A percentile compares a stretch with the other conserved stretches of the same genome.
phyloP scores from a whole-genome alignment of 1,140 invertebrate genomes.

The Sitobion miscanthi region DNA sequence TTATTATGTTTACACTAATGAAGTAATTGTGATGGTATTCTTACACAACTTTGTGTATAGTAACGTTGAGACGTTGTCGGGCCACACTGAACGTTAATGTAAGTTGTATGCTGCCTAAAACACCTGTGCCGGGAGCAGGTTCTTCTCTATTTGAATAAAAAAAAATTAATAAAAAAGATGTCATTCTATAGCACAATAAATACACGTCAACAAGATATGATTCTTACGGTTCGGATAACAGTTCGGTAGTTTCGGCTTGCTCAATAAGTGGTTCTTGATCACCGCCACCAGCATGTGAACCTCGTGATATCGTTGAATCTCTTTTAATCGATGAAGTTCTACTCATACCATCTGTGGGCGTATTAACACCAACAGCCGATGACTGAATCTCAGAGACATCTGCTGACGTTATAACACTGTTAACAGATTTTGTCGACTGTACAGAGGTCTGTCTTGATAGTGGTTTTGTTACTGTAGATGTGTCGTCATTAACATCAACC shows the following conservation, averaged over 20 bases:
- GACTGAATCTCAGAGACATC: constrained; percentile 18
- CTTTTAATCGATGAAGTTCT: constrained; percentile 15
- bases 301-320: constrained; percentile 8
- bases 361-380: background rate
- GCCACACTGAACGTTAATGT: constrained; percentile 85
- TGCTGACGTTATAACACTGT: background rate
- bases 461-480: constrained; percentile 15
- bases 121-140: constrained; percentile 67
- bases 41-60: constrained; percentile 88
- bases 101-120: constrained; percentile 81
- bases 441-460: constrained; percentile 24
- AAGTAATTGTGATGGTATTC: constrained; percentile 61
- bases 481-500: background rate
- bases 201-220: background rate
- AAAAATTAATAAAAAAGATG: background rate
- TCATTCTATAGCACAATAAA: background rate
- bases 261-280: constrained; percentile 41
- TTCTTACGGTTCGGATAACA: background rate
- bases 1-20: background rate
- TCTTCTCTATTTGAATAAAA: background rate
- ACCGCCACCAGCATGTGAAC: background rate
- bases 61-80: constrained; percentile 79
- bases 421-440: constrained; percentile 20
- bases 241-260: background rate
- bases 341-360: background rate